phyloP scores from a whole-genome alignment of 2,888 invertebrate genomes.

The Graphium colonna region DNA sequence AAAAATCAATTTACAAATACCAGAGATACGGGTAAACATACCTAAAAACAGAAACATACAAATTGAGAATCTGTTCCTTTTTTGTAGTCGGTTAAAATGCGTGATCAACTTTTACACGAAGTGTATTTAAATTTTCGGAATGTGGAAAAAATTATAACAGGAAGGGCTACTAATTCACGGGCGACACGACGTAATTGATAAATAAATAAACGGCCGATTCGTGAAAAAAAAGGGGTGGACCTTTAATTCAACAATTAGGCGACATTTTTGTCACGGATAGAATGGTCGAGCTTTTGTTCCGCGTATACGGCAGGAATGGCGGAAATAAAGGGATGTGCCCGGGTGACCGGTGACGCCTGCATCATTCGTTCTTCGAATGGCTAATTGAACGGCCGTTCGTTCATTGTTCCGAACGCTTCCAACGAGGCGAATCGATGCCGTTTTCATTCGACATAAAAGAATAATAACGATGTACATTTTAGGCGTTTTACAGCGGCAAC shows the following conservation, averaged over 20 bases:
- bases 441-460: slow-evolving; percentile 22
- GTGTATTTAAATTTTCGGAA: no score
- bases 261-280: not conserved
- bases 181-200: not conserved
- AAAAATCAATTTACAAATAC: no score
- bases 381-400: slow-evolving; percentile 58
- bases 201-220: not conserved
- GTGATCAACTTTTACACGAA: no score
- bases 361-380: slow-evolving; percentile 45
- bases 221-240: not conserved
- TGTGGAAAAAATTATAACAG: no score
- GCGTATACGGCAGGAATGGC: not conserved
- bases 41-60: no score
- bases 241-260: not conserved
- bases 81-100: no score
- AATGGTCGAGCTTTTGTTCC: not conserved
- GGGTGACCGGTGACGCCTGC: slow-evolving; percentile 29
- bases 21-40: no score
- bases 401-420: slow-evolving; percentile 26
- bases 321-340: slow-evolving; percentile 8
- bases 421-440: slow-evolving; percentile 20
- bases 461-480: slow-evolving; percentile 27
- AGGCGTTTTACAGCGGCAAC: slow-evolving; percentile 22
- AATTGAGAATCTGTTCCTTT: no score
- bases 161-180: no score